These are phyloP conservation scores for Chloroceryle inda DNA, from an alignment of 2,797 vertebrate species.

Conservation along the genomic window DNA sequence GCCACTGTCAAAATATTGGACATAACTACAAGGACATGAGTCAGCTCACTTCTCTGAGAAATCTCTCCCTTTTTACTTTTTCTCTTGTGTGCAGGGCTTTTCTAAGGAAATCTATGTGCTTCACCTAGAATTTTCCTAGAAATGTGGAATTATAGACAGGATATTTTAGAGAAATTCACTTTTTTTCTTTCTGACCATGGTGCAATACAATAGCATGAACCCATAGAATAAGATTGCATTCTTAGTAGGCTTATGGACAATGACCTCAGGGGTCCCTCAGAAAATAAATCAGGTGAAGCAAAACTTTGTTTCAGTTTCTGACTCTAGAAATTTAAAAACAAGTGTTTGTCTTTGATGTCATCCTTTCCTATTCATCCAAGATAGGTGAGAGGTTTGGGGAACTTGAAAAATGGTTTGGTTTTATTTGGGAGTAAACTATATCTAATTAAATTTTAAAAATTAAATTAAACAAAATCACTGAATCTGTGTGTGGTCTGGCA, in stretches of 20 bases:
- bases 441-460: constrained; percentile 25
- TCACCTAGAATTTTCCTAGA: constrained; percentile 22
- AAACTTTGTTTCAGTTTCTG: constrained; percentile 11
- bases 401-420: background rate
- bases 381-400: background rate
- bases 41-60: background rate
- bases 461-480: background rate
- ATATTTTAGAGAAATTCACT: background rate
- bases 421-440: constrained; percentile 6
- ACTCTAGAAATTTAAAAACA: background rate
- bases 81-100: background rate
- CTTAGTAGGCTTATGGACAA: background rate
- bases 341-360: background rate
- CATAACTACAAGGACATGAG: constrained; percentile 49
- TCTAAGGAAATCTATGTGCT: background rate
- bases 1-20: constrained; percentile 74
- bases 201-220: rapidly evolving
- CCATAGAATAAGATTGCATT: background rate
- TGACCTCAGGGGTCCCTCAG: background rate
- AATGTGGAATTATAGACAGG: background rate
- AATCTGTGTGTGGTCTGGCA: constrained; percentile 13
- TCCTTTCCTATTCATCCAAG: background rate
- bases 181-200: background rate
- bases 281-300: background rate
- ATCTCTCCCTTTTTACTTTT: background rate